These are phyloP conservation scores for Amblyjoppa fuscipennis DNA, from an alignment of 2,888 invertebrate genomes.

Conservation along the genomic window DNA sequence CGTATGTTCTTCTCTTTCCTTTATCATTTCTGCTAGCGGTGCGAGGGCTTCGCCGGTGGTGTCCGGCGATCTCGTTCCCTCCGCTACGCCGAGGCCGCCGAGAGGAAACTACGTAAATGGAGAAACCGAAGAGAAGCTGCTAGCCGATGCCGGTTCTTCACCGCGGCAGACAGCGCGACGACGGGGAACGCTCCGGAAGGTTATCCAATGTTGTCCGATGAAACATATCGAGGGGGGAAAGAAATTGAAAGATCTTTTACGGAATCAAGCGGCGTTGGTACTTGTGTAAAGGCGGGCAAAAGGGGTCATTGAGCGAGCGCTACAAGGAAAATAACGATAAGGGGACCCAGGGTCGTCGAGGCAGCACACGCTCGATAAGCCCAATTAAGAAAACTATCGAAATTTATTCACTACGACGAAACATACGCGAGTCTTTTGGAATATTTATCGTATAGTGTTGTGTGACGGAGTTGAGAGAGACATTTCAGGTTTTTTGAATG, in stretches of 20 bases:
- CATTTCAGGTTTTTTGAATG: neutral
- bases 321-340: constrained; percentile 16
- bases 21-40: constrained; percentile 60
- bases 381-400: constrained; percentile 39
- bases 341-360: constrained; percentile 27
- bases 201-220: constrained; percentile 10
- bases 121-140: constrained; percentile 39
- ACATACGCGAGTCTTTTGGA: neutral
- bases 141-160: constrained; percentile 26
- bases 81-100: neutral
- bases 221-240: constrained; percentile 7
- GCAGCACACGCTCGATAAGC: constrained; percentile 4
- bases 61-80: constrained; percentile 39
- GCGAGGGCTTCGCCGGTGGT: constrained; percentile 19
- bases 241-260: constrained; percentile 27
- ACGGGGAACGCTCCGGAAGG: constrained; percentile 1
- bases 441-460: neutral
- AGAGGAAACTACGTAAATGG: constrained; percentile 35
- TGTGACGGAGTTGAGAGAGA: neutral
- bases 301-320: constrained; percentile 15
- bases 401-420: constrained; percentile 19
- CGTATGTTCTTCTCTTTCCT: constrained; percentile 61
- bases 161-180: constrained; percentile 26
- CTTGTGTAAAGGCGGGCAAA: constrained; percentile 20
- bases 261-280: constrained; percentile 31